A percentile compares a stretch with the other conserved stretches of the same genome.
phyloP scores from a whole-genome alignment of 2,113 vertebrate genomes.

The Ursus arctos region DNA sequence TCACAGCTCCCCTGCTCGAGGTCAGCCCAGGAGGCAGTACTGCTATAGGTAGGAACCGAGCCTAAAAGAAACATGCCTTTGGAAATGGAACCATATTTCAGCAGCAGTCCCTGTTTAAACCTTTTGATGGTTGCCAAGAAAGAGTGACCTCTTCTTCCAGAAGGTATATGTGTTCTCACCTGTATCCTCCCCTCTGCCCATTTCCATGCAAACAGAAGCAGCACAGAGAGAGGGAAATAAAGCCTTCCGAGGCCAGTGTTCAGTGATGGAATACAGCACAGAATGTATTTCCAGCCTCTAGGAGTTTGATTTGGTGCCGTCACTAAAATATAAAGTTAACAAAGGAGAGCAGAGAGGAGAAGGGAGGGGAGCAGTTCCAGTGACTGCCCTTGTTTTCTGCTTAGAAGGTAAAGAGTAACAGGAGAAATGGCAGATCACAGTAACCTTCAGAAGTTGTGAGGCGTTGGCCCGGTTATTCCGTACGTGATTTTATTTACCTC shows the following conservation, averaged over 20 bases:
- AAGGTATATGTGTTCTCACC: neutral
- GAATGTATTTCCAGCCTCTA: slow-evolving; percentile 52
- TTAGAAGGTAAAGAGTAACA: slow-evolving; percentile 2
- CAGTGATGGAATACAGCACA: neutral
- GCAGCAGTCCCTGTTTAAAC: neutral
- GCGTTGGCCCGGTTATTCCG: neutral
- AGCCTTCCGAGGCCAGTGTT: slow-evolving; percentile 11
- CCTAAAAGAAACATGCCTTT: neutral
- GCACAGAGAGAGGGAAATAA: slow-evolving; percentile 7
- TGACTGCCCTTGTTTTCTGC: slow-evolving; percentile 42
- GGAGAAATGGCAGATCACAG: neutral
- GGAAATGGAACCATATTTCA: neutral
- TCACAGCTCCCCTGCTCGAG: slow-evolving; percentile 92
- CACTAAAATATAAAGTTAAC: slow-evolving; percentile 55
- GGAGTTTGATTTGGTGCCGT: slow-evolving; percentile 67
- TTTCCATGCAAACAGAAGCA: slow-evolving; percentile 57
- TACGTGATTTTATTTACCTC: neutral
- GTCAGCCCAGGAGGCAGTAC: slow-evolving; percentile 92
- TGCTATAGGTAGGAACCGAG: slow-evolving; percentile 91
- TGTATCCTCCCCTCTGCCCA: neutral
- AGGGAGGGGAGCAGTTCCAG: neutral
- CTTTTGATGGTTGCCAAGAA: neutral
- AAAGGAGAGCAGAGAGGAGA: neutral
- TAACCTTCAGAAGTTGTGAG: slow-evolving; percentile 32
- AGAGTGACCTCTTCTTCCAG: neutral